phyloP scores from a whole-genome alignment of 2,113 vertebrate genomes.

The Chaenocephalus aceratus region DNA sequence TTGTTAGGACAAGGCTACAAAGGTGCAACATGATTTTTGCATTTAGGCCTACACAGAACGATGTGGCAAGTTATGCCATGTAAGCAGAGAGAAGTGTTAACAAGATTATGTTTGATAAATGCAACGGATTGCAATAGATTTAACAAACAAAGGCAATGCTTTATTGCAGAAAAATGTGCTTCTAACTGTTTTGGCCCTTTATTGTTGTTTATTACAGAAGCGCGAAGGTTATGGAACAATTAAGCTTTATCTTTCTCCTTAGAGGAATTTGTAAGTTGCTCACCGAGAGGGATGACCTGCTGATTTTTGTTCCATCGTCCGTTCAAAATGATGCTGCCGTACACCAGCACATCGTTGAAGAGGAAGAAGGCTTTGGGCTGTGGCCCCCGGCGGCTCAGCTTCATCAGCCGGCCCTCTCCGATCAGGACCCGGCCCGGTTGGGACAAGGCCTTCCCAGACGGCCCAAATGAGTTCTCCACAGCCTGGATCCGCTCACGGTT shows the following conservation, averaged over 20 bases:
- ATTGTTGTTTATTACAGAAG: no score
- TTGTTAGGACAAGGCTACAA: background rate
- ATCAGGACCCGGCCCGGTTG: slow-evolving; percentile 87
- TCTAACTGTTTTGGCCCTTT: background rate
- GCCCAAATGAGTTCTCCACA: slow-evolving; percentile 89
- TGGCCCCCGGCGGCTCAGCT: slow-evolving; percentile 88
- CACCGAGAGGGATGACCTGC: slow-evolving; percentile 87
- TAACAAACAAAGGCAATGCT: no score
- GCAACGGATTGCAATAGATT: no score
- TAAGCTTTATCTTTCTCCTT: background rate
- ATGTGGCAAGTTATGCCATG: no score
- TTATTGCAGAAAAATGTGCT: background rate
- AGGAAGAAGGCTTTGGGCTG: slow-evolving; percentile 92
- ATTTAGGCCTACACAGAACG: no score
- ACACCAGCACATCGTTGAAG: slow-evolving; percentile 93
- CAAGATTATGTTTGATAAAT: no score
- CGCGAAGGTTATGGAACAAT: background rate
- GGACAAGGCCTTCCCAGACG: slow-evolving; percentile 82
- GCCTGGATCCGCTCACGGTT: slow-evolving; percentile 69
- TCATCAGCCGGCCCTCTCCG: slow-evolving; percentile 91
- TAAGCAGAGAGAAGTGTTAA: no score
- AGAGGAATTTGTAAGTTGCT: background rate
- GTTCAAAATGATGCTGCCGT: slow-evolving; percentile 89
- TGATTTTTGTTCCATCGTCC: slow-evolving; percentile 89
- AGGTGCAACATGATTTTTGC: no score